These are phyloP conservation scores for Natrix natrix DNA, from an alignment of 2,797 vertebrate species.

Conservation along the genomic window DNA sequence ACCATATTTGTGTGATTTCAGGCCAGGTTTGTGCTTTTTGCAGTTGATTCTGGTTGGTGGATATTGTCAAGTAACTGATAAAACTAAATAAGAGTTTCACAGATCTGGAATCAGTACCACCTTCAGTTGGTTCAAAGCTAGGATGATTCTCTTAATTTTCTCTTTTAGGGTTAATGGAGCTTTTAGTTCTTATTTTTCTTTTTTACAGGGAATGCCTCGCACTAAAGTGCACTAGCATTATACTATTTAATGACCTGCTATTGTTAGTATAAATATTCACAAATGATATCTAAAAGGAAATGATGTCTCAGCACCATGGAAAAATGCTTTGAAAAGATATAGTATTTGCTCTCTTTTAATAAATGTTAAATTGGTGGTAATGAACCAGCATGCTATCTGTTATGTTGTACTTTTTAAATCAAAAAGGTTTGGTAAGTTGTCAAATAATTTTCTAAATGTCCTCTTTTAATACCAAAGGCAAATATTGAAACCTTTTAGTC, in stretches of 20 bases:
- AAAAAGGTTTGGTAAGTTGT: background rate
- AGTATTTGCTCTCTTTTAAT: background rate
- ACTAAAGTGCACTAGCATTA: background rate
- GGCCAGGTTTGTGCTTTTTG: background rate
- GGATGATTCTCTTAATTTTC: background rate
- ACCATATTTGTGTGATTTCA: background rate
- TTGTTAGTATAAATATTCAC: background rate
- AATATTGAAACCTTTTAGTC: constrained; percentile 3
- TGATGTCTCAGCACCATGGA: background rate
- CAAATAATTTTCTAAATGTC: background rate
- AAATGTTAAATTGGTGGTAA: constrained; percentile 2
- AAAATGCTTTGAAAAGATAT: background rate
- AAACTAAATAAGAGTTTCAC: background rate
- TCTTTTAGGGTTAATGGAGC: background rate
- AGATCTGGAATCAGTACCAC: background rate
- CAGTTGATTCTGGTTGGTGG: background rate
- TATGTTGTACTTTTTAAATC: background rate
- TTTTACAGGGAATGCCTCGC: background rate
- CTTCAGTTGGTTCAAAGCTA: background rate
- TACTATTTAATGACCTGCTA: background rate
- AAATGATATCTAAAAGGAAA: constrained; percentile 9
- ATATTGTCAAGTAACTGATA: background rate
- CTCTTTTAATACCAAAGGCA: background rate
- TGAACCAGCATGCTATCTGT: background rate
- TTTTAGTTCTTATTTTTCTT: background rate